phyloP scores from a whole-genome alignment of 1,140 invertebrate species.

The Mycetomoellerius zeteki region DNA sequence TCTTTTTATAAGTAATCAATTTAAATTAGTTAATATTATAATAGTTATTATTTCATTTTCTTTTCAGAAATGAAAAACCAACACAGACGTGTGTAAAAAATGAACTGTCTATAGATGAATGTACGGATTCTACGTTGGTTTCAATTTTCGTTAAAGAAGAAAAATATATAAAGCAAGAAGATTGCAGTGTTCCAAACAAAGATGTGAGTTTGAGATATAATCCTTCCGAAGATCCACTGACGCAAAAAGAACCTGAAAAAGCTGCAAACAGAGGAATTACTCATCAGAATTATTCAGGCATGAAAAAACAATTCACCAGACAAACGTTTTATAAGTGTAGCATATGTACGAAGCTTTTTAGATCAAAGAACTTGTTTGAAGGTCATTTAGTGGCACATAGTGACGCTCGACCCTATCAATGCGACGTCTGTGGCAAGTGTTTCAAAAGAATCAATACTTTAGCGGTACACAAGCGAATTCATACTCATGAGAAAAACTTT shows the following conservation, averaged over 20 bases:
- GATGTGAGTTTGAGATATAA: background rate
- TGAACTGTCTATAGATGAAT: constrained; percentile 50
- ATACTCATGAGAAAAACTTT: constrained; percentile 81
- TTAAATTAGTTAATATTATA: constrained; percentile 13
- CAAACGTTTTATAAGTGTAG: constrained; percentile 82
- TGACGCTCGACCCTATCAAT: constrained; percentile 85
- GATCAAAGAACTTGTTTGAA: constrained; percentile 86
- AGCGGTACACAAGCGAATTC: constrained; percentile 82
- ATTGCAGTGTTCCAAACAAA: background rate
- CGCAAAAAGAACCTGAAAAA: constrained; percentile 10
- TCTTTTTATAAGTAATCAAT: background rate
- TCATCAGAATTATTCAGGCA: background rate
- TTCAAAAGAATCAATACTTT: constrained; percentile 86
- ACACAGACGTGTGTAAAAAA: constrained; percentile 54
- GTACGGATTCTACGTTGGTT: constrained; percentile 29
- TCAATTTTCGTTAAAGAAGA: constrained; percentile 52
- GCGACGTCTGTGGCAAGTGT: constrained; percentile 84
- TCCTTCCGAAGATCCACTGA: background rate
- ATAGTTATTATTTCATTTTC: constrained; percentile 54
- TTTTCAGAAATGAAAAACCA: constrained; percentile 61
- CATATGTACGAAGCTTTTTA: constrained; percentile 85
- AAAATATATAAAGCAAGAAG: constrained; percentile 9
- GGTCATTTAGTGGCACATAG: constrained; percentile 86
- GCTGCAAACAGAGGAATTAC: background rate
- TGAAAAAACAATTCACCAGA: background rate